phyloP scores from a whole-genome alignment of 1,140 invertebrate species.

The Heliconius melpomene region DNA sequence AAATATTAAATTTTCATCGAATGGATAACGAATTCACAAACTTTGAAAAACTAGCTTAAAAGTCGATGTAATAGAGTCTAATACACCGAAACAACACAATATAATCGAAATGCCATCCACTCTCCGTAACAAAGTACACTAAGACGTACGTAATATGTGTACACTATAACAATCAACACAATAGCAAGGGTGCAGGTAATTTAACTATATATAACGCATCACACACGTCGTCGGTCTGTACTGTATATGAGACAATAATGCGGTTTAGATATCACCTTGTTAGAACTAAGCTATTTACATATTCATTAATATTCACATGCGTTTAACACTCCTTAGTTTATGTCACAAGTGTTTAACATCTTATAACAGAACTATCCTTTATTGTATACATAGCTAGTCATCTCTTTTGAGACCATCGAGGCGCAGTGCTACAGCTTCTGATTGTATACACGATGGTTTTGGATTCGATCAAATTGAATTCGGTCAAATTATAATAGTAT shows the following conservation, averaged over 20 bases:
- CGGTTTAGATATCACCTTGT: background rate
- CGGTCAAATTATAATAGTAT: too few species aligned
- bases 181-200: background rate
- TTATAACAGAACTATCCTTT: background rate
- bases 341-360: background rate
- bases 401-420: too few species aligned
- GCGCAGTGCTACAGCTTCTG: too few species aligned
- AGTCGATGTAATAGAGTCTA: too few species aligned
- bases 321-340: background rate
- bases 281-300: slow-evolving; percentile 2
- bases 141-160: too few species aligned
- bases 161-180: background rate
- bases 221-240: background rate
- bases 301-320: slow-evolving; percentile 6
- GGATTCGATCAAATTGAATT: too few species aligned
- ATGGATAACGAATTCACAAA: too few species aligned
- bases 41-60: too few species aligned
- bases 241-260: background rate
- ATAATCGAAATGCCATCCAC: too few species aligned
- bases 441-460: too few species aligned
- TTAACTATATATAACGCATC: background rate
- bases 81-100: too few species aligned
- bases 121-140: background rate
- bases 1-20: too few species aligned
- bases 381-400: background rate